A percentile compares a stretch with the other conserved stretches of the same genome.
phyloP scores from a whole-genome alignment of 2,113 vertebrate species.

The Stigmatopora argus region DNA sequence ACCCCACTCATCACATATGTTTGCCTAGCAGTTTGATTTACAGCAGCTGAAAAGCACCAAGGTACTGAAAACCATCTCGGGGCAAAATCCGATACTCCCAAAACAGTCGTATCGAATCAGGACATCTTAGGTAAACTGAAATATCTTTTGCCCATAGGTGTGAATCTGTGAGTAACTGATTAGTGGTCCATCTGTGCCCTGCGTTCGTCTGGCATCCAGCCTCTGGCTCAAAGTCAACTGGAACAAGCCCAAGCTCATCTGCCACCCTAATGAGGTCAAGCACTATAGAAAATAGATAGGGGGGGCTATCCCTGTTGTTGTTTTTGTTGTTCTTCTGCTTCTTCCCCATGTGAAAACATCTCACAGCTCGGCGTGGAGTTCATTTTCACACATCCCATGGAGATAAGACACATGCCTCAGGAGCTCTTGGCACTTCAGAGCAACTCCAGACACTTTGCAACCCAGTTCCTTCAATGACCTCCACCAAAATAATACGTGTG shows the following conservation, averaged over 20 bases:
- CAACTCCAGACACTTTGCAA: conserved; percentile 33
- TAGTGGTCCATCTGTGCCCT: background rate
- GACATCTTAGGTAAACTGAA: too few relatives aligned
- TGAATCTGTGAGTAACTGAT: background rate
- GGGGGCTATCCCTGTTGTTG: background rate
- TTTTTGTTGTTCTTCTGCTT: background rate
- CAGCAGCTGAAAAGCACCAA: too few relatives aligned
- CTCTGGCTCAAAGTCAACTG: background rate
- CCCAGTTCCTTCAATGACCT: conserved; percentile 34
- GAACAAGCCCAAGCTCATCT: background rate
- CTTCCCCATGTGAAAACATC: background rate
- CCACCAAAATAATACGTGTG: conserved; percentile 53
- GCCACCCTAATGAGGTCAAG: background rate
- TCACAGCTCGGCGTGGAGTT: background rate
- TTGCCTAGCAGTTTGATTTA: too few relatives aligned
- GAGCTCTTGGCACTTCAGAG: conserved; percentile 44
- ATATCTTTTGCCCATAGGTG: too few relatives aligned
- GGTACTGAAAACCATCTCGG: too few relatives aligned
- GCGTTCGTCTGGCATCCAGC: background rate
- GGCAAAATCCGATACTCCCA: too few relatives aligned
- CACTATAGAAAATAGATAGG: background rate
- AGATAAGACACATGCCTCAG: conserved; percentile 53
- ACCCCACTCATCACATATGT: too few relatives aligned
- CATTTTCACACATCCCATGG: background rate
- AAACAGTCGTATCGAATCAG: too few relatives aligned